These are phyloP conservation scores for Hypotaenidia okinawae DNA, from an alignment of 2,797 vertebrate species.

Conservation along the genomic window DNA sequence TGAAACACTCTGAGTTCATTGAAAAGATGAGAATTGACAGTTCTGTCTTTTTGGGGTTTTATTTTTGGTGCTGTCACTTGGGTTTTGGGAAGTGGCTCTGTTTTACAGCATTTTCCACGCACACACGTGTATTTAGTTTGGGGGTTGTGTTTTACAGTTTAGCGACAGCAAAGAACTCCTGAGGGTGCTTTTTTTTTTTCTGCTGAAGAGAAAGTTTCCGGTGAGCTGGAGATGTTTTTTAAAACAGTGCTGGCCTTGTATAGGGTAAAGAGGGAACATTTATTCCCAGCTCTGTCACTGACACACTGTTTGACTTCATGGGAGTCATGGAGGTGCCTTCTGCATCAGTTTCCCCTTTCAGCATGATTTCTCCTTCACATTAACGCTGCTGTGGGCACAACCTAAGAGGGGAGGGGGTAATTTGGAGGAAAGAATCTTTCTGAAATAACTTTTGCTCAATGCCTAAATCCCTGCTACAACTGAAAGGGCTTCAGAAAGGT, in stretches of 20 bases:
- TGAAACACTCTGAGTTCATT: neutral
- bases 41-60: neutral
- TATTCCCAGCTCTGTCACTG: neutral
- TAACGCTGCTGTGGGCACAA: neutral
- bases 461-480: neutral
- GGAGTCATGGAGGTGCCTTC: fast-evolving
- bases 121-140: fast-evolving
- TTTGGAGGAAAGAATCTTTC: neutral
- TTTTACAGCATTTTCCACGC: fast-evolving
- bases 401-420: neutral
- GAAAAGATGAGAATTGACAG: neutral
- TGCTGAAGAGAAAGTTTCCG: neutral
- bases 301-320: neutral
- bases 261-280: neutral
- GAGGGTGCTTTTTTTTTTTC: neutral
- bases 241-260: neutral
- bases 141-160: fast-evolving
- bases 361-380: fast-evolving
- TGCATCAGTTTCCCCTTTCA: conserved; percentile 31
- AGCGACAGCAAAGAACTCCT: neutral
- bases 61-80: neutral
- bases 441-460: conserved; percentile 7
- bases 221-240: neutral
- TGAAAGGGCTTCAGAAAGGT: conserved; percentile 32
- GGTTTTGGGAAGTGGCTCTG: neutral